Percentiles rank a stretch among this genome's conserved stretches.
Evolutionary conservation across 2,888 invertebrate genomes (phyloP).

Genomic region (Drosophila pseudotalamancana): DNA sequence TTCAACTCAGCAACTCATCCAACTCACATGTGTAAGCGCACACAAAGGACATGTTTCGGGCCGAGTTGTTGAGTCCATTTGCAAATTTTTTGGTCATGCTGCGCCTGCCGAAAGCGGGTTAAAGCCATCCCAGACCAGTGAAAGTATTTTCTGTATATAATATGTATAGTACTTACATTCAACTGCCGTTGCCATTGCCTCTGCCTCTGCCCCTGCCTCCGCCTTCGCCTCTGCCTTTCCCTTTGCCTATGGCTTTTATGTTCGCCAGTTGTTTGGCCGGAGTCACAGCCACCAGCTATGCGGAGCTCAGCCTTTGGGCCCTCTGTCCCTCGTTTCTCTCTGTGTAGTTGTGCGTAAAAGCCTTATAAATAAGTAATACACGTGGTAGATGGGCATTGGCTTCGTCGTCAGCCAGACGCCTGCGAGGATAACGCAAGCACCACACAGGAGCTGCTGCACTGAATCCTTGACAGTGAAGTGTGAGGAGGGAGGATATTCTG

Average conservation of each 20-base stretch:
- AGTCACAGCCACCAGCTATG: slow-evolving; percentile 12
- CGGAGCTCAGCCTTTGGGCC: slow-evolving; percentile 7
- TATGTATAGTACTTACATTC: slow-evolving; percentile 46
- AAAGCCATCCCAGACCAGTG: slow-evolving; percentile 54
- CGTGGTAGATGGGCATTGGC: slow-evolving; percentile 47
- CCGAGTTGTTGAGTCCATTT: slow-evolving; percentile 68
- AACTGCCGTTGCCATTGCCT: slow-evolving; percentile 33
- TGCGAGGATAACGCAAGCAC: slow-evolving; percentile 32
- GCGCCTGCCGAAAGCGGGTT: slow-evolving; percentile 70
- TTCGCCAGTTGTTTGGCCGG: slow-evolving; percentile 35
- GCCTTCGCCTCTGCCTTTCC: slow-evolving; percentile 44
- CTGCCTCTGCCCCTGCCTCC: slow-evolving; percentile 38
- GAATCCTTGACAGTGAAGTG: too few relatives aligned
- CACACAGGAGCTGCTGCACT: slow-evolving; percentile 13
- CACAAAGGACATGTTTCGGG: slow-evolving; percentile 70
- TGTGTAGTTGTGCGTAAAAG: slow-evolving; percentile 76
- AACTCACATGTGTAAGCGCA: slow-evolving; percentile 68
- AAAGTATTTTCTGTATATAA: slow-evolving; percentile 49
- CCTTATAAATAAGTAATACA: slow-evolving; percentile 78
- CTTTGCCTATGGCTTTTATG: slow-evolving; percentile 49
- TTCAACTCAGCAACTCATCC: slow-evolving; percentile 42
- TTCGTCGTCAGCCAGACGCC: slow-evolving; percentile 46
- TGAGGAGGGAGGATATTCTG: not conserved
- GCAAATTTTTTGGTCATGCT: slow-evolving; percentile 66
- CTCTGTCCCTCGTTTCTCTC: slow-evolving; percentile 30